Conservation (phyloP, 2,888 invertebrate species). For the Stenolophus ochropezus region DNA sequence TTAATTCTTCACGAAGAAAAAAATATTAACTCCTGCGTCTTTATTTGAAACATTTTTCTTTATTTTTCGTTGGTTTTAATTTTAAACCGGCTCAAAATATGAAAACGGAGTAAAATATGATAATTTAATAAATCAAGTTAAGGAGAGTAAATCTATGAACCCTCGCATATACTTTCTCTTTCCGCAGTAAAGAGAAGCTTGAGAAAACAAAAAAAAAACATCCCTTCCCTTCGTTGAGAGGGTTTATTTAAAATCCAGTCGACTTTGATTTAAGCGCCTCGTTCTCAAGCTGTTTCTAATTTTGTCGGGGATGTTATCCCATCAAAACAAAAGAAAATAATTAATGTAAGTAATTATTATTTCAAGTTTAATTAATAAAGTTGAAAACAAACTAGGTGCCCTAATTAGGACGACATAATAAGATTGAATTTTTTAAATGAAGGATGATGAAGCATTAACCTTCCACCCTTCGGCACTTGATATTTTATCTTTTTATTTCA, state of each 20-base stretch:
- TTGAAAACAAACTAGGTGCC: slow-evolving; percentile 26
- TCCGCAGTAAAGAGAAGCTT: background rate
- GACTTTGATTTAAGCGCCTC: slow-evolving; percentile 12
- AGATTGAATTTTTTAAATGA: background rate
- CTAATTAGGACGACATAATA: slow-evolving; percentile 21
- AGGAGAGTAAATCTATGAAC: background rate
- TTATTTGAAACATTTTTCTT: background rate
- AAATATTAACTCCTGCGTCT: background rate
- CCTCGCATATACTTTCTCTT: background rate
- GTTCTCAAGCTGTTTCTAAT: background rate
- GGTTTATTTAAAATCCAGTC: slow-evolving; percentile 15
- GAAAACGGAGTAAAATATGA: background rate
- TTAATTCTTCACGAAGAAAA: background rate
- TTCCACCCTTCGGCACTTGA: background rate
- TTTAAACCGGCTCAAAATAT: background rate
- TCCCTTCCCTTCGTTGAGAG: background rate
- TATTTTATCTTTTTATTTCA: slow-evolving; percentile 5
- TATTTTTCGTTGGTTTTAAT: background rate
- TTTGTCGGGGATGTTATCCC: background rate
- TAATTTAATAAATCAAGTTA: slow-evolving; percentile 7
- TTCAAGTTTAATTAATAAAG: slow-evolving; percentile 42
- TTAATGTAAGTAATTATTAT: slow-evolving; percentile 36
- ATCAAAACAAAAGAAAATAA: slow-evolving; percentile 36
- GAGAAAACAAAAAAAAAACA: background rate
- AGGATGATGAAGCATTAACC: slow-evolving; percentile 13